A percentile compares a stretch with the other conserved stretches of the same genome.
Conservation (phyloP, 2,113 vertebrate species). For the Aspiorhynchus laticeps region DNA sequence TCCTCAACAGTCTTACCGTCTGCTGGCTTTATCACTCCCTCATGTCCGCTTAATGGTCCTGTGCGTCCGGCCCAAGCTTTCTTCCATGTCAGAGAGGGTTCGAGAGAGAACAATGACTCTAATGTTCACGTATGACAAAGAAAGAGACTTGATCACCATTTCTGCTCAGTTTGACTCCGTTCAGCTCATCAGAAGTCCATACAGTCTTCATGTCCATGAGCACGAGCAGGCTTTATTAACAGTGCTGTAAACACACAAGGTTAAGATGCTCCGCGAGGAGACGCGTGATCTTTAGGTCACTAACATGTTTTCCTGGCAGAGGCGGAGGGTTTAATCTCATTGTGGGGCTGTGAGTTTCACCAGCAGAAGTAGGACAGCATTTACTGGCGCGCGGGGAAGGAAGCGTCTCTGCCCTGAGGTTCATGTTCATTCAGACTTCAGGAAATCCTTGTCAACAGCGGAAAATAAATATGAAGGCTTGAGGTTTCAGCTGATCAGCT, state of each 20-base stretch:
- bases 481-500: neutral
- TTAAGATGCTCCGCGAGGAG: conserved; percentile 1
- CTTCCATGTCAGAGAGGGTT: neutral
- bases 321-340: conserved; percentile 36
- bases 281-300: conserved; percentile 7
- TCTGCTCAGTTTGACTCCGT: neutral
- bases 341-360: neutral
- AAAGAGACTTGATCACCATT: neutral
- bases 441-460: neutral
- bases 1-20: neutral
- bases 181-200: neutral
- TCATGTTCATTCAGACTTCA: conserved; percentile 6
- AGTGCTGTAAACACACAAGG: neutral
- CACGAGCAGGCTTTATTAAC: neutral
- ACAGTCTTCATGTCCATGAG: neutral
- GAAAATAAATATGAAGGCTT: neutral
- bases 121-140: neutral
- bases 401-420: neutral
- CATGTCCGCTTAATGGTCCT: neutral
- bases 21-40: conserved; percentile 20
- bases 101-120: neutral
- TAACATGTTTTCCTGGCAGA: conserved; percentile 34
- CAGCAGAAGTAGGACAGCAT: conserved; percentile 37
- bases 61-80: neutral
- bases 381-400: neutral